phyloP scores from a whole-genome alignment of 2,797 vertebrate species.

The Bryconaethiops microstoma region DNA sequence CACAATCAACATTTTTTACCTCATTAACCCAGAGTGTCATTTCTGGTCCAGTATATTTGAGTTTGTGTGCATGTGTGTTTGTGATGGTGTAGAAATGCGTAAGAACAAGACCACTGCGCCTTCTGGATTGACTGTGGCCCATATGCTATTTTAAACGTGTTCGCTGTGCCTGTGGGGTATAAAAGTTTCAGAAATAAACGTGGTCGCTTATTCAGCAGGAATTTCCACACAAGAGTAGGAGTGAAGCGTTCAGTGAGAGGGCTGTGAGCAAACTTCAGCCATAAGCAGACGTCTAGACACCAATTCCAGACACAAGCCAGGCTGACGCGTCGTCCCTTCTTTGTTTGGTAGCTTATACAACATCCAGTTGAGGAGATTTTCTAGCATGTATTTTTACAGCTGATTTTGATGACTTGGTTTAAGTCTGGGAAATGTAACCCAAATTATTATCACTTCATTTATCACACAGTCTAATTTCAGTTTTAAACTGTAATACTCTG shows the following conservation, averaged over 20 bases:
- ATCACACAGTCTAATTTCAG: no score
- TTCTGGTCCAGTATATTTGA: background rate
- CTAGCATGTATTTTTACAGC: conserved; percentile 1
- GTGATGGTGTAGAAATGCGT: background rate
- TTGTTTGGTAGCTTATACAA: conserved; percentile 15
- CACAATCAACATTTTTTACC: conserved; percentile 1
- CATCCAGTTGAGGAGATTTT: background rate
- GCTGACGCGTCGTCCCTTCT: background rate
- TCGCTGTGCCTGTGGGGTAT: conserved; percentile 28
- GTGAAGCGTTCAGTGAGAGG: conserved; percentile 6
- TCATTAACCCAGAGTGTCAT: background rate
- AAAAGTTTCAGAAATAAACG: conserved; percentile 10
- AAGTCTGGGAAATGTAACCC: no score
- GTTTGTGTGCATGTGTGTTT: background rate
- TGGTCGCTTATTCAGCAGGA: conserved; percentile 17
- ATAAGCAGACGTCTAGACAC: background rate
- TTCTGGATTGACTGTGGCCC: conserved; percentile 68
- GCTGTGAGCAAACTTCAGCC: conserved; percentile 1
- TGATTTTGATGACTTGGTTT: no score
- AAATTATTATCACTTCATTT: no score
- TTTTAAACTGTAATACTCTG: no score
- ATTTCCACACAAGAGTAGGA: conserved; percentile 18
- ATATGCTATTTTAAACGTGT: conserved; percentile 32
- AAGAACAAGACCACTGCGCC: conserved; percentile 53
- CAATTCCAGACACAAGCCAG: background rate